These are phyloP conservation scores for Notarius quadriscutis DNA, from an alignment of 2,113 vertebrate species.

Conservation along the genomic window DNA sequence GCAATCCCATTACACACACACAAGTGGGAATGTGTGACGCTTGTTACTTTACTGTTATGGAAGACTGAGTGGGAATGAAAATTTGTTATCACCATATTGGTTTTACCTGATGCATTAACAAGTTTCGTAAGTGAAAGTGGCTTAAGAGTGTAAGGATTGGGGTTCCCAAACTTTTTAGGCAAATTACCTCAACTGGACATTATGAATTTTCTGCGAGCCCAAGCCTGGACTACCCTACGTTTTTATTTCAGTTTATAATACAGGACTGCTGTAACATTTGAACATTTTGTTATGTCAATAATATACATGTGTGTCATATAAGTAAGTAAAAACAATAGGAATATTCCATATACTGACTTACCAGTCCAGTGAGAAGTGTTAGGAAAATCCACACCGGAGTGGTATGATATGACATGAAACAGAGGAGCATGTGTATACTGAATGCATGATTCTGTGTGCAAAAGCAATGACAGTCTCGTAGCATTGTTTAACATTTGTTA, in stretches of 20 bases:
- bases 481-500: neutral
- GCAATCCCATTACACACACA: too few species aligned
- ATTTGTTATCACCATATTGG: too few species aligned
- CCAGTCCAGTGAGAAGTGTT: neutral
- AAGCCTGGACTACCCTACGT: neutral
- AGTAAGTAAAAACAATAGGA: neutral
- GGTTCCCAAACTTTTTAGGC: neutral
- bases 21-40: too few species aligned
- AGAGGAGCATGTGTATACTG: neutral
- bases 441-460: neutral
- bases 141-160: neutral
- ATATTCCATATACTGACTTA: neutral
- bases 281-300: too few species aligned
- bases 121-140: too few species aligned
- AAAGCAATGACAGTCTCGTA: neutral
- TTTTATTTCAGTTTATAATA: neutral
- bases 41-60: too few species aligned
- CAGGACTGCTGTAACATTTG: neutral
- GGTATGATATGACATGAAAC: neutral
- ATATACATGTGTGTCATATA: neutral
- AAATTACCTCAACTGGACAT: neutral
- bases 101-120: too few species aligned
- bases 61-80: too few species aligned
- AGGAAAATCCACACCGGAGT: neutral
- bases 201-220: neutral